phyloP scores from a whole-genome alignment of 2,888 invertebrate genomes.

The Esperia sulphurella region DNA sequence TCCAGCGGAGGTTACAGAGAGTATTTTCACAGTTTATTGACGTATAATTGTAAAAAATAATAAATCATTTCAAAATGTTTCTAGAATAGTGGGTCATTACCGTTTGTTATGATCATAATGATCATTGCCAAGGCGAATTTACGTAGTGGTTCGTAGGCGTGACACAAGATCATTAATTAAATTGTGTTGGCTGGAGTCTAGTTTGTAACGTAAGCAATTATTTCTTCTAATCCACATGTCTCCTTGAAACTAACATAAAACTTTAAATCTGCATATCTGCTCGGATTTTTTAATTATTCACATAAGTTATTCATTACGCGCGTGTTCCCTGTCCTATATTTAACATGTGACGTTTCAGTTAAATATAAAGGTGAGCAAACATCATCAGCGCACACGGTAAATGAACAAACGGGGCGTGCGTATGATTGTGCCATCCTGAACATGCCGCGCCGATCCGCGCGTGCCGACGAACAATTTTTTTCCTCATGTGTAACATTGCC shows the following conservation, averaged over 20 bases:
- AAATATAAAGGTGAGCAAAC: slow-evolving; percentile 62
- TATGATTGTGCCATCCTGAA: slow-evolving; percentile 55
- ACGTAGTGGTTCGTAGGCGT: slow-evolving; percentile 33
- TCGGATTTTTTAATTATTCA: background rate
- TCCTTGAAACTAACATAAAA: too few species aligned
- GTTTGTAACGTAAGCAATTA: background rate
- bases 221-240: background rate
- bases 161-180: slow-evolving; percentile 7
- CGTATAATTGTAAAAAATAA: slow-evolving; percentile 14
- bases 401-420: slow-evolving; percentile 64
- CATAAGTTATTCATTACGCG: background rate
- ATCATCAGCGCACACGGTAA: slow-evolving; percentile 61
- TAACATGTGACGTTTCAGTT: slow-evolving; percentile 14
- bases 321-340: slow-evolving; percentile 3
- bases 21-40: slow-evolving; percentile 4
- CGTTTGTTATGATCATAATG: slow-evolving; percentile 54
- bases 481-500: slow-evolving; percentile 51
- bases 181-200: slow-evolving; percentile 2
- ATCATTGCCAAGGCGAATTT: slow-evolving; percentile 63
- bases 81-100: slow-evolving; percentile 61
- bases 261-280: too few species aligned
- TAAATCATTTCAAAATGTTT: slow-evolving; percentile 37
- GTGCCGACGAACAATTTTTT: slow-evolving; percentile 50
- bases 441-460: slow-evolving; percentile 14
- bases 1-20: too few species aligned